These are phyloP conservation scores for Salvelinus alpinus DNA, from an alignment of 2,113 vertebrate species.

Conservation along the genomic window DNA sequence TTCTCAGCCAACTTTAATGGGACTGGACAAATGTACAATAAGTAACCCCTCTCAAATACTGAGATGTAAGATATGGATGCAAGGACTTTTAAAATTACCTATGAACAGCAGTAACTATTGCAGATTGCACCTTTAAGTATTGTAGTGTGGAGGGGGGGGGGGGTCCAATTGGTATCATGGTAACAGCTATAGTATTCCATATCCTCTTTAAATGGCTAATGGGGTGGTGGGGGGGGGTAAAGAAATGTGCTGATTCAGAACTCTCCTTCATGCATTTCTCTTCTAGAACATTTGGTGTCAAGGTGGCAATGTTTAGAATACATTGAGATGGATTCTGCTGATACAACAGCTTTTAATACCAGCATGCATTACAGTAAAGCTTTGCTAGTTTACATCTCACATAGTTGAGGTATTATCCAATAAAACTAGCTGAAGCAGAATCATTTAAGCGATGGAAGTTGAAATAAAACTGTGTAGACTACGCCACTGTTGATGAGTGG, in stretches of 20 bases:
- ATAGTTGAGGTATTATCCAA: no score
- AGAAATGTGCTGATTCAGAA: constrained; percentile 13
- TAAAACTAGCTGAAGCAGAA: no score
- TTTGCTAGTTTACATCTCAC: background rate
- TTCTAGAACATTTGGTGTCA: constrained; percentile 5
- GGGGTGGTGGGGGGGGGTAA: constrained; percentile 1
- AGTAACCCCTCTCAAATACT: no score
- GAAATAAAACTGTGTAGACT: no score
- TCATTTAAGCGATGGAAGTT: no score
- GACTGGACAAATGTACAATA: no score
- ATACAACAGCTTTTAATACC: background rate
- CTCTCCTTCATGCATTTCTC: background rate
- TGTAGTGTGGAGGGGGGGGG: background rate
- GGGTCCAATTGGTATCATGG: constrained; percentile 20
- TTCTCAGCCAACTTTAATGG: no score
- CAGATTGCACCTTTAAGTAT: no score
- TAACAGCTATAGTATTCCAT: constrained; percentile 15
- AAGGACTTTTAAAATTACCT: no score
- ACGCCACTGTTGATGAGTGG: no score
- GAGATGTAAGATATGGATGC: no score
- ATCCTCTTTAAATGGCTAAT: background rate
- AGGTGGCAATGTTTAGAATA: background rate
- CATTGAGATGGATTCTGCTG: background rate
- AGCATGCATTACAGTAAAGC: background rate
- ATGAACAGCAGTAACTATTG: no score